phyloP scores from a whole-genome alignment of 2,888 invertebrate genomes.

The Chrysodeixis includens region DNA sequence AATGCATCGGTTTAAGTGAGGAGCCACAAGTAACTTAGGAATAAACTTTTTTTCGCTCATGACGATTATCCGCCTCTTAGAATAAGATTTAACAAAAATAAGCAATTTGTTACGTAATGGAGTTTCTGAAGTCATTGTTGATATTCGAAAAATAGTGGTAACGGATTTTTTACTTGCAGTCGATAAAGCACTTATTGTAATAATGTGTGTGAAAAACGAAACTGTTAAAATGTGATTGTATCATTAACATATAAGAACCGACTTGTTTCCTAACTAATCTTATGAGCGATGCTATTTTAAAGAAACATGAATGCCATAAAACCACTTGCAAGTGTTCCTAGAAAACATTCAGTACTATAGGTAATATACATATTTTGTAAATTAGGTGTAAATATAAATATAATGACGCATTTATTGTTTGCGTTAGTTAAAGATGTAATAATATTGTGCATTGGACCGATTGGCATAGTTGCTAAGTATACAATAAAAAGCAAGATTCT shows the following conservation, averaged over 20 bases:
- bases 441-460: background rate
- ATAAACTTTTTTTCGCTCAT: conserved; percentile 74
- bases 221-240: conserved; percentile 50
- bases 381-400: conserved; percentile 1
- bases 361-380: background rate
- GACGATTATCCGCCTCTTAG: conserved; percentile 84
- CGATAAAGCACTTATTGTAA: conserved; percentile 37
- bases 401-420: background rate
- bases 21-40: conserved; percentile 53
- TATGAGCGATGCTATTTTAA: conserved; percentile 32
- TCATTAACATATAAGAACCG: conserved; percentile 50
- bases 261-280: conserved; percentile 43
- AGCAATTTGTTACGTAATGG: conserved; percentile 61
- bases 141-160: conserved; percentile 46
- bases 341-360: background rate
- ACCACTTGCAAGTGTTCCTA: conserved; percentile 5
- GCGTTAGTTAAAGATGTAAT: background rate
- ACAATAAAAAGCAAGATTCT: background rate
- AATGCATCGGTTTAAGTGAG: conserved; percentile 35
- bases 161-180: conserved; percentile 50
- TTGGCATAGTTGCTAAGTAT: background rate
- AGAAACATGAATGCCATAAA: conserved; percentile 3
- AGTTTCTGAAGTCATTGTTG: conserved; percentile 50
- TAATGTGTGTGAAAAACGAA: conserved; percentile 42
- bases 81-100: conserved; percentile 76